Base-by-base conservation (phyloP, 2,888 invertebrate genomes). In the Caenorhabditis sp. region DNA sequence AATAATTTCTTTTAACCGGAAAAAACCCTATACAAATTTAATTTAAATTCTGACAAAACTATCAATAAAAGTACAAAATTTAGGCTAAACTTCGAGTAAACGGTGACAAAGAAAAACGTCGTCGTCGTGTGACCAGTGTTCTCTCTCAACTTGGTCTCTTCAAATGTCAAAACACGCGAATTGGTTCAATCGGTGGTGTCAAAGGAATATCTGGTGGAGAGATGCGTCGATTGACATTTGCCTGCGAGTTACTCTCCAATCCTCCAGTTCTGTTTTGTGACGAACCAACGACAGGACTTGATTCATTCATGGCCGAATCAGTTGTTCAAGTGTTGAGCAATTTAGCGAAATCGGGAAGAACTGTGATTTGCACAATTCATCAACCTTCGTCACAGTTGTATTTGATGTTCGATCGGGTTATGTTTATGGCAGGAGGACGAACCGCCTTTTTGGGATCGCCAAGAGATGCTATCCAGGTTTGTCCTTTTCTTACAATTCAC, bases 181-280 rank as follows among this genome's bases (percentile, higher is more conserved):
- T 97, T 70, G 97, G 97, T 0, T 91, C 93, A 57, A 92, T 93
- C 0, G 96, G 95, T 0, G 90, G 93, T 23, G 90, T 93, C 63
- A 83, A 82, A 60, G 84, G 84, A 43, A 83, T 84, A 21, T 84
- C 84, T 20, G 83, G 82, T 0, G 97, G 97, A n/a, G 87, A 87
- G 69, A 78, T 82, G 38, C 78, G 85, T 23, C 81, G 87, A 53
- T 70, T 87, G 23, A 93, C 96, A 0, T 96, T 99, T 88, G 97
- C 97, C 21, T 93, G 95, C n/a, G 97, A 97, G 59, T 65, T 86
- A 14, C 71, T 86, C 56, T 97, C 95, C 0, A 94, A 97, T 90
- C 97, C 97, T 0, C 93, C 94, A 0, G 90, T 97, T 54, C 92
- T 97, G 91, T 95, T 97, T 88, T 96, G 96, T 88, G 97, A 97